Evolutionary conservation across 2,888 invertebrate genomes (phyloP), one percentile per base, ranked within the genome.

Genomic region (Eutolmus rufibarbis): DNA sequence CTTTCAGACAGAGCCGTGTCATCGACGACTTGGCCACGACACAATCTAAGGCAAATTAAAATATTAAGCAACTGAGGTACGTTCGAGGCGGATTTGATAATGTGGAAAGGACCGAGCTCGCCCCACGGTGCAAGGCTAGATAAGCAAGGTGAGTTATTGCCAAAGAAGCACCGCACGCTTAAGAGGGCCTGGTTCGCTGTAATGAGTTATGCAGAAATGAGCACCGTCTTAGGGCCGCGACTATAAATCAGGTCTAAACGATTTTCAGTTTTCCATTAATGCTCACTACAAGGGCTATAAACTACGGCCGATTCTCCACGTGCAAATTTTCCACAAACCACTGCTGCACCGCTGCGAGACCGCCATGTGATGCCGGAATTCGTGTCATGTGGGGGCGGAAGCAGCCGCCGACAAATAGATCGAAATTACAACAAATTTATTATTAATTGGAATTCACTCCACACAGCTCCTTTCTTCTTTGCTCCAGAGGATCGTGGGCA

Each of bases 301-400:
- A 81, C 79, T 28, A 28, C 43, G 8, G 14, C 5, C 79, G 23
- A 31, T 40, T 46, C 43, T 40, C 74, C 66, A 84, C 37, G 46
- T 79, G 34, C 76, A 76, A 66, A 66, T 66, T 66, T 66, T 28
- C 28, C 23, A 40, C 23, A 78, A 46, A 5, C 12, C 19, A 77
- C 19, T 19, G 51, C 14, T 56, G 19, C 57, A 16, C 56, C 40
- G 9, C 51, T 19, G n/a, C 37, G 37, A 76, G n/a, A 16, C 74
- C 8, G 31, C n/a, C 12, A 40, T 66, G 12, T 84, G 9, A 19
- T 66, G 57, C 84, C 12, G 37, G 23, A 66, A 40, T 66, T 31
- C 66, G 74, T 84, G 84, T 40, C 66, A 43, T 84, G 84, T 84
- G 84, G 34, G 84, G 84, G 84, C 84, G 84, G 40, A 57, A 84